Conservation (phyloP, 2,888 invertebrate genomes). For the Laspeyria flexula region DNA sequence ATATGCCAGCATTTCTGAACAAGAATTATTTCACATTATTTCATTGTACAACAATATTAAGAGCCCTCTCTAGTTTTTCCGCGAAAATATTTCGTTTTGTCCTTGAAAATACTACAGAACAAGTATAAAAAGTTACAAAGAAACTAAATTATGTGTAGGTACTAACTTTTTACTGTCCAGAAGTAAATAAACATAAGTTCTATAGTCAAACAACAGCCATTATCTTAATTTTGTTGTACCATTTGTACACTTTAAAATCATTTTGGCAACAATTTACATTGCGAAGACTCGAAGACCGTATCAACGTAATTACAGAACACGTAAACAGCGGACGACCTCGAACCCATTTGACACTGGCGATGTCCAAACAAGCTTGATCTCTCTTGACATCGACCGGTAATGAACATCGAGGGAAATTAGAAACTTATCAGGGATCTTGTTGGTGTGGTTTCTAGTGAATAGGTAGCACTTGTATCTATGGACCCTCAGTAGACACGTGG, state of each 20-base stretch:
- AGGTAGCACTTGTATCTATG: constrained; percentile 11
- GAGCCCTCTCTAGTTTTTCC: too few relatives aligned
- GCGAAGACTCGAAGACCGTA: constrained; percentile 45
- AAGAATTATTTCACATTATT: too few relatives aligned
- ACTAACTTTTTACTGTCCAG: constrained; percentile 23
- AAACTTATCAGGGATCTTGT: constrained; percentile 29
- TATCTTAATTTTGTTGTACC: constrained; percentile 42
- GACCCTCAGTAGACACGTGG: constrained; percentile 18
- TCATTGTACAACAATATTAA: too few relatives aligned
- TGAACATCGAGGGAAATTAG: constrained; percentile 30
- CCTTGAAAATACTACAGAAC: not conserved
- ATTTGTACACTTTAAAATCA: constrained; percentile 49
- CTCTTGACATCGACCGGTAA: constrained; percentile 33
- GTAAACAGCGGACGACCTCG: constrained; percentile 74
- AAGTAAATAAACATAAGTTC: constrained; percentile 41
- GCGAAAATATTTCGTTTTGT: not conserved
- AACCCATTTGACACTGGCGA: constrained; percentile 65
- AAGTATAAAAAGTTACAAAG: constrained; percentile 24
- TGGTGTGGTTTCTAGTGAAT: constrained; percentile 21
- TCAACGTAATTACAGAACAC: constrained; percentile 60
- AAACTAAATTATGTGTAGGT: constrained; percentile 27
- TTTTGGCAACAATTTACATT: constrained; percentile 67
- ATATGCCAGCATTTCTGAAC: too few relatives aligned
- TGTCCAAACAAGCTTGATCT: constrained; percentile 57
- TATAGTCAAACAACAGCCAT: constrained; percentile 34